Percentiles rank a stretch among this genome's conserved stretches.
These are phyloP conservation scores for Plagiodera versicolora DNA, from an alignment of 2,888 invertebrate species.

Conservation along the genomic window DNA sequence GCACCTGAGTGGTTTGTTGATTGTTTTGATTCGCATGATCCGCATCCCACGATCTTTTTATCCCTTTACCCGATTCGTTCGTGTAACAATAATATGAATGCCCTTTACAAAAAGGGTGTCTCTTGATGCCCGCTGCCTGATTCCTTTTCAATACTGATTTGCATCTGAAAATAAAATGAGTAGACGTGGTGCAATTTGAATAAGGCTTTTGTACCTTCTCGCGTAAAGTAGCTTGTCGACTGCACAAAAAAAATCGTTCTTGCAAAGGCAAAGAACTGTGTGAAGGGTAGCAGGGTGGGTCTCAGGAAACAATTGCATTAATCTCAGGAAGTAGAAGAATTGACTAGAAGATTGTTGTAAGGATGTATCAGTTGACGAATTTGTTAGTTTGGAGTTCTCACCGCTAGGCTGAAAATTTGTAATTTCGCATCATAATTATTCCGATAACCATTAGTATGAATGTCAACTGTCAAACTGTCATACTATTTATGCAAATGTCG, in stretches of 20 bases:
- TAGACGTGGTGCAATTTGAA: no score
- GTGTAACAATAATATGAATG: neutral
- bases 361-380: slow-evolving; percentile 19
- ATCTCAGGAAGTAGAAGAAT: slow-evolving; percentile 51
- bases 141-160: neutral
- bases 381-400: neutral
- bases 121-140: neutral
- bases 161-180: no score
- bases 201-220: slow-evolving; percentile 45
- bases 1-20: neutral
- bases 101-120: neutral
- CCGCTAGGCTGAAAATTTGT: neutral
- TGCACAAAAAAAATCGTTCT: slow-evolving; percentile 51
- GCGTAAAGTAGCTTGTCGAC: slow-evolving; percentile 52
- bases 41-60: neutral
- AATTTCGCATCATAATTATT: no score
- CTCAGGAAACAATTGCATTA: slow-evolving; percentile 54
- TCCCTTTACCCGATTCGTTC: neutral
- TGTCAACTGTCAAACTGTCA: no score
- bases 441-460: no score
- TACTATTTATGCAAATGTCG: no score
- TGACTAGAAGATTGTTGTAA: slow-evolving; percentile 47
- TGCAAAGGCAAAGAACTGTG: slow-evolving; percentile 49
- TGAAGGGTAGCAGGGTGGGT: slow-evolving; percentile 53
- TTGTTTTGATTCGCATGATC: neutral